Evolutionary conservation across 2,888 invertebrate genomes (phyloP).

Genomic region (Diadromus collaris): DNA sequence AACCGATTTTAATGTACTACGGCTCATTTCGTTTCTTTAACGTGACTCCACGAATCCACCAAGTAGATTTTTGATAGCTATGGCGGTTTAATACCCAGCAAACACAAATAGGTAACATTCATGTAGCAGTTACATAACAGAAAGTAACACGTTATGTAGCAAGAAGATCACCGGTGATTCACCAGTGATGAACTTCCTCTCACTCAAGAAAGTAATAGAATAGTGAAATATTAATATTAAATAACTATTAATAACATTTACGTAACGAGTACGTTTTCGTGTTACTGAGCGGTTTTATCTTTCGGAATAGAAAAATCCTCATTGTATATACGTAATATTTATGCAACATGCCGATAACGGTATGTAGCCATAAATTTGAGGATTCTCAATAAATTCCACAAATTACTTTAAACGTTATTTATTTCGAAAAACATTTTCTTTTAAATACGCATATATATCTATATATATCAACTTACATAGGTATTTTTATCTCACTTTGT

Average conservation of each 20-base stretch:
- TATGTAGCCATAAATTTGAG: slow-evolving; percentile 10
- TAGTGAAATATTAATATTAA: slow-evolving; percentile 22
- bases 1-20: no score
- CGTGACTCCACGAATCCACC: no score
- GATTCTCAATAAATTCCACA: slow-evolving; percentile 25
- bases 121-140: slow-evolving; percentile 22
- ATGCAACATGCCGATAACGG: slow-evolving; percentile 25
- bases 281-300: slow-evolving; percentile 24
- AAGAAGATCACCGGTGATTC: slow-evolving; percentile 27
- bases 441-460: slow-evolving; percentile 1
- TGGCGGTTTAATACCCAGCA: no score
- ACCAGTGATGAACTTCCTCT: slow-evolving; percentile 24
- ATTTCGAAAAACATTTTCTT: slow-evolving; percentile 21
- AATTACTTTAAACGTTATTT: slow-evolving; percentile 23
- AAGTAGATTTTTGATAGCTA: no score
- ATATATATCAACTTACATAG: slow-evolving; percentile 13
- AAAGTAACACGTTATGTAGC: slow-evolving; percentile 26
- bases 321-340: slow-evolving; percentile 23
- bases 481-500: neutral
- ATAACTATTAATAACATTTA: slow-evolving; percentile 35
- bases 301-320: slow-evolving; percentile 23
- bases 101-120: slow-evolving; percentile 22
- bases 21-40: no score
- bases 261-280: slow-evolving; percentile 22
- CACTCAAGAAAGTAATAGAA: slow-evolving; percentile 27